A percentile compares a stretch with the other conserved stretches of the same genome.
These are phyloP conservation scores for Rotaria socialis DNA, from an alignment of 2,888 invertebrate species.

Conservation along the genomic window DNA sequence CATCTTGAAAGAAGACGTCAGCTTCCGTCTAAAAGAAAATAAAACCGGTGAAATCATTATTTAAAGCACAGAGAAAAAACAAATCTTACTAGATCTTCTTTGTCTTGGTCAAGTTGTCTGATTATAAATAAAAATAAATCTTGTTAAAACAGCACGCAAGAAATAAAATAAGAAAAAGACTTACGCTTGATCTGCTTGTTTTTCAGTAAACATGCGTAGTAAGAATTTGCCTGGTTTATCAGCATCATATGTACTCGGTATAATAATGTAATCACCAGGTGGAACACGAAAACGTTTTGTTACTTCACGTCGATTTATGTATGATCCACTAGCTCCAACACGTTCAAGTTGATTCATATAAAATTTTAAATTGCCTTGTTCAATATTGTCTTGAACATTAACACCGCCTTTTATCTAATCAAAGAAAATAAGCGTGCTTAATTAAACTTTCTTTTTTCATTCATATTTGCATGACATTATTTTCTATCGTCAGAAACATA, in stretches of 20 bases:
- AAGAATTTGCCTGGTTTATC: slow-evolving; percentile 40
- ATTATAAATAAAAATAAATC: neutral
- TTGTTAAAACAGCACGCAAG: no score
- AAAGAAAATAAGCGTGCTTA: neutral
- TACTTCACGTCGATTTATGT: slow-evolving; percentile 45
- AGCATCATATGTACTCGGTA: slow-evolving; percentile 43
- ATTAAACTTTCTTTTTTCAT: neutral
- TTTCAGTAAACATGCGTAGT: slow-evolving; percentile 44
- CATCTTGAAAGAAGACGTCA: slow-evolving; percentile 30
- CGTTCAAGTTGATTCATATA: slow-evolving; percentile 42
- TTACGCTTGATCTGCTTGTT: slow-evolving; percentile 35
- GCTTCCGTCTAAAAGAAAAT: neutral
- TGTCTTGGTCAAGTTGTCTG: slow-evolving; percentile 18
- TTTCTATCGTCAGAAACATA: neutral
- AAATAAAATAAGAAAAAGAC: no score
- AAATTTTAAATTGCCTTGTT: slow-evolving; percentile 37
- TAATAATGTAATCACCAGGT: slow-evolving; percentile 42
- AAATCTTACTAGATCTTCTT: neutral
- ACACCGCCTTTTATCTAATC: slow-evolving; percentile 41
- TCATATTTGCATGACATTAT: neutral
- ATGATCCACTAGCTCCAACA: slow-evolving; percentile 43
- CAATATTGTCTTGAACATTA: slow-evolving; percentile 38
- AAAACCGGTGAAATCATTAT: neutral
- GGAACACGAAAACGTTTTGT: slow-evolving; percentile 42
- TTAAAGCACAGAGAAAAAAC: neutral